Conservation (phyloP, 1,140 invertebrate genomes). For the Leptopilina clavipes region DNA sequence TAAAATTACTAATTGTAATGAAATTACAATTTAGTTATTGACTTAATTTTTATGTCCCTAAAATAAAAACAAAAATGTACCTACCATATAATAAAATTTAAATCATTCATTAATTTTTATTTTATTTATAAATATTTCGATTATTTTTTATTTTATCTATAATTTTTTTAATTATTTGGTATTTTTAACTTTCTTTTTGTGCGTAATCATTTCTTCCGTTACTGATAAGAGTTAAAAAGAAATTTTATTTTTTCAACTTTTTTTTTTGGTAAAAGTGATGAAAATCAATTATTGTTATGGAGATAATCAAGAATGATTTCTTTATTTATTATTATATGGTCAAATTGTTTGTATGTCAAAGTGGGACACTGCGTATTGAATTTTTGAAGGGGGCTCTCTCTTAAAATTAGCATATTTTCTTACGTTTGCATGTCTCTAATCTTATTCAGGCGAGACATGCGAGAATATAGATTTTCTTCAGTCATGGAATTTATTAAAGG, state of each 20-base stretch:
- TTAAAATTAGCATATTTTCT: conserved; percentile 68
- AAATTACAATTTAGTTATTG: not conserved
- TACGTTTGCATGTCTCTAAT: conserved; percentile 59
- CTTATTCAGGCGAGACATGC: conserved; percentile 54
- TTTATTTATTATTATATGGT: not conserved
- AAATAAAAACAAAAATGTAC: too few species aligned
- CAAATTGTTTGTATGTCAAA: conserved; percentile 1
- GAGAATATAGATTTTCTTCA: conserved; percentile 62
- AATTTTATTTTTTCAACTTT: too few species aligned
- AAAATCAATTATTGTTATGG: too few species aligned
- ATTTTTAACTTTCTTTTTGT: too few species aligned
- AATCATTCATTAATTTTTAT: too few species aligned
- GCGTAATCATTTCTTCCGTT: too few species aligned
- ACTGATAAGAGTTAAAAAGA: too few species aligned
- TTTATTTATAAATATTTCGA: too few species aligned
- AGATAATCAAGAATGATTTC: not conserved
- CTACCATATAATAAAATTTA: too few species aligned
- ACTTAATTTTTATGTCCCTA: not conserved
- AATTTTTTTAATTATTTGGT: too few species aligned
- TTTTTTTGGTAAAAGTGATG: too few species aligned
- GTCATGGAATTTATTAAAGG: conserved; percentile 7
- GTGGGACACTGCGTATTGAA: conserved; percentile 24
- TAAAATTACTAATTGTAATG: not conserved
- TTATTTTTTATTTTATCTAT: too few species aligned
- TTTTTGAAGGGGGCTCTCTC: not conserved